Base-by-base conservation (phyloP, 2,797 vertebrate genomes). In the Cyprinodon diabolis region DNA sequence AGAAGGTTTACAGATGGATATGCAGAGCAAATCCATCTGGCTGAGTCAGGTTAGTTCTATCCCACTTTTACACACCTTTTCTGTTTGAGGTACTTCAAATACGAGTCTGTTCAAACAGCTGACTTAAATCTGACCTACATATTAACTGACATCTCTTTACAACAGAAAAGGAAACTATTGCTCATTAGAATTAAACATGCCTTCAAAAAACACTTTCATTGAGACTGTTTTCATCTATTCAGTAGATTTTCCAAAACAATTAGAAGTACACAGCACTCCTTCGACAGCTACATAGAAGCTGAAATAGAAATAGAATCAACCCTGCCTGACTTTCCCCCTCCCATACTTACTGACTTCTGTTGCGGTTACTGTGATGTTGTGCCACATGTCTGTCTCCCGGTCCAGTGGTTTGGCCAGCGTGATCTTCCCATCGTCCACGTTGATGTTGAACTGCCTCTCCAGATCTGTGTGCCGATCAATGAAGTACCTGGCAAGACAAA, bases 391-490 rank as follows among this genome's bases (percentile, higher is more conserved):
- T 0, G 95, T 96, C 93, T 99, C 98, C 86, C 98, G 95, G 93
- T 99, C 98, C 79, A 99, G 92, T 0, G 96, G 94, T 13, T 97
- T 99, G 79, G 97, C 97, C 92, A 99, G 87, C 0, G 97, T 98
- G 93, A 99, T 98, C 90, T 96, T 97, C 60, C 98, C 97, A 4
- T 99, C 96, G 17, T 99, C 97, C 60, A 96, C 96, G 0, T 99
- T 97, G 81, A 99, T 96, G 94, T 99, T 99, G 93, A 99, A 99
- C 89, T 99, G 97, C 72, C 98, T 96, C 93, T 99, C 98, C 86
- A 99, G 95, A 93, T 99, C 98, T 19, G 98, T 99, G 84, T 99
- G 97, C 4, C 98, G 96, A 92, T 99, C 97, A 25, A 99, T 99
- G 90, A 97, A 97, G 94, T 98, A 99, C 95, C 98, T 99, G 88